Evolutionary conservation across 2,888 invertebrate genomes (phyloP).

Genomic region (Morinoia aosen): DNA sequence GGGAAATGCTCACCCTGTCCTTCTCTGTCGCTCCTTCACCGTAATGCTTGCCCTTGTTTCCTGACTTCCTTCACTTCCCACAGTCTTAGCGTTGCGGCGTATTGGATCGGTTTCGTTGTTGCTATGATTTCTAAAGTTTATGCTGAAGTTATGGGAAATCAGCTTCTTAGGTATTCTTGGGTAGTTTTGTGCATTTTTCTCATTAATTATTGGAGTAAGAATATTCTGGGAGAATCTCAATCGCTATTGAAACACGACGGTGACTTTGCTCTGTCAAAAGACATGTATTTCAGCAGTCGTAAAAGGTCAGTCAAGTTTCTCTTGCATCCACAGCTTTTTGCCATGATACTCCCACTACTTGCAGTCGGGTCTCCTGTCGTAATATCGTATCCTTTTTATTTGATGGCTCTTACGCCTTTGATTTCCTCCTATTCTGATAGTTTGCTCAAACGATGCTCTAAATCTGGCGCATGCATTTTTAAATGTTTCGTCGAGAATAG

Average conservation of each 20-base stretch:
- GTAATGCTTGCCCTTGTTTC: background rate
- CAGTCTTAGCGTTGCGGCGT: background rate
- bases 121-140: background rate
- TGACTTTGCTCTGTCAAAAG: background rate
- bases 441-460: background rate
- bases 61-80: background rate
- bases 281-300: background rate
- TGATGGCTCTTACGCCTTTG: background rate
- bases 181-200: background rate
- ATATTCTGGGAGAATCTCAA: background rate
- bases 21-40: background rate
- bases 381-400: background rate
- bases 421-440: background rate
- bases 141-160: background rate
- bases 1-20: constrained; percentile 52
- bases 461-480: background rate
- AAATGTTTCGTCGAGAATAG: background rate
- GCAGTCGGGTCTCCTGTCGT: background rate
- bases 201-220: background rate
- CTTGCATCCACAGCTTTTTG: background rate
- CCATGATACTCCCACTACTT: background rate
- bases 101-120: background rate
- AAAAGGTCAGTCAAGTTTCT: background rate
- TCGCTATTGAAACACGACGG: background rate
- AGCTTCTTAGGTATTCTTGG: background rate